A percentile compares a stretch with the other conserved stretches of the same genome.
Conservation (phyloP, 2,797 vertebrate species). For the Phylloscopus collybita region DNA sequence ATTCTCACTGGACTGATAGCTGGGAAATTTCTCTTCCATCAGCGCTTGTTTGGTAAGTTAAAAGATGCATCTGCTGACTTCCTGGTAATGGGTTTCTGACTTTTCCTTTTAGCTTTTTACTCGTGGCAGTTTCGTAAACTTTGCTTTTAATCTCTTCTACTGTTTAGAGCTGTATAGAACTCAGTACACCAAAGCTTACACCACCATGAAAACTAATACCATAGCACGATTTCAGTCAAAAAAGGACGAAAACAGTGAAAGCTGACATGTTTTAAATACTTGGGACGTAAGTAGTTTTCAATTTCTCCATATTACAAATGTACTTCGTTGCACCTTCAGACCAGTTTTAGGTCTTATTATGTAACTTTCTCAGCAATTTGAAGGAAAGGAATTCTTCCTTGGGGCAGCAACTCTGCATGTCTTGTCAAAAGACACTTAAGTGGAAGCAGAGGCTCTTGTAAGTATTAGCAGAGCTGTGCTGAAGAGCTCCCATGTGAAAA, state of each 20-base stretch:
- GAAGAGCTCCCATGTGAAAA: neutral
- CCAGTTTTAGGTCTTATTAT: neutral
- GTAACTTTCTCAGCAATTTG: neutral
- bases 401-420: accelerated
- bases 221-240: neutral
- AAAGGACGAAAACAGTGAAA: neutral
- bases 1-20: slow-evolving; percentile 90
- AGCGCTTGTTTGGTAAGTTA: slow-evolving; percentile 94
- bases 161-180: neutral
- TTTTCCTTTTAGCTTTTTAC: neutral
- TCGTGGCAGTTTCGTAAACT: neutral
- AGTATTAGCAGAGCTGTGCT: neutral
- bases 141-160: neutral
- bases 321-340: neutral
- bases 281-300: neutral
- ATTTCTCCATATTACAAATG: neutral
- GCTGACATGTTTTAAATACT: neutral
- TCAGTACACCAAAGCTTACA: neutral
- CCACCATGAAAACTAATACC: neutral
- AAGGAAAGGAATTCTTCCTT: neutral
- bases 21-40: slow-evolving; percentile 97
- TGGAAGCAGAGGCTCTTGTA: neutral
- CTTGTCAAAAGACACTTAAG: neutral
- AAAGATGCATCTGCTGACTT: neutral
- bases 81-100: neutral